A percentile compares a stretch with the other conserved stretches of the same genome.
These are phyloP conservation scores for Carabus problematicus DNA, from an alignment of 2,888 invertebrate species.

Conservation along the genomic window DNA sequence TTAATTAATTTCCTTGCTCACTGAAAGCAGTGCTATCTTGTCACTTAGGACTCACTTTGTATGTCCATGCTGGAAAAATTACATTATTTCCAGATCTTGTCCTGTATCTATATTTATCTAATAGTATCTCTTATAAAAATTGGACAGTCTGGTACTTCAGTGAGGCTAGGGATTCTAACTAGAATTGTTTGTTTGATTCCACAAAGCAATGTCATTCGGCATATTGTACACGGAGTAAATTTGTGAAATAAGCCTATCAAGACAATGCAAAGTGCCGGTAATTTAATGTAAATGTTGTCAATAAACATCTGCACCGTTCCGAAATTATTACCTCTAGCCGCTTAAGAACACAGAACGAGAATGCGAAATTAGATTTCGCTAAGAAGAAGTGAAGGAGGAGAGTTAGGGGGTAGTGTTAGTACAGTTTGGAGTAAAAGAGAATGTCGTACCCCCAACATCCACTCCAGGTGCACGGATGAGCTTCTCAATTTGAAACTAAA, in stretches of 20 bases:
- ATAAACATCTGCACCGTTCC: slow-evolving; percentile 40
- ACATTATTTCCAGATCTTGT: too few species aligned
- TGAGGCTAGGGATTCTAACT: too few species aligned
- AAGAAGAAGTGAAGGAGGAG: slow-evolving; percentile 7
- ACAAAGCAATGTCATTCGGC: slow-evolving; percentile 19
- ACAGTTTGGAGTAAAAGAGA: slow-evolving; percentile 8
- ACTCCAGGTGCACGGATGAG: slow-evolving; percentile 35
- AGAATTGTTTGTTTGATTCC: slow-evolving; percentile 20
- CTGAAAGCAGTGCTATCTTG: slow-evolving; percentile 36
- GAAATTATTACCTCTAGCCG: slow-evolving; percentile 39
- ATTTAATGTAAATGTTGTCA: slow-evolving; percentile 42
- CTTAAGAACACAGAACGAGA: slow-evolving; percentile 32
- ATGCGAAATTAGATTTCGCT: slow-evolving; percentile 35
- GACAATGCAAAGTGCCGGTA: slow-evolving; percentile 28
- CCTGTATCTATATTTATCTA: slow-evolving; percentile 7
- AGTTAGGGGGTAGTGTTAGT: too few species aligned
- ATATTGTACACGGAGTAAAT: slow-evolving; percentile 10
- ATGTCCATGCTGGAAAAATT: too few species aligned
- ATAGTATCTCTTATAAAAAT: slow-evolving; percentile 17
- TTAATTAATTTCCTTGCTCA: slow-evolving; percentile 43
- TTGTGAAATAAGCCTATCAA: slow-evolving; percentile 33
- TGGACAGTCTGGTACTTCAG: too few species aligned
- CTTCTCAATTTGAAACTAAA: slow-evolving; percentile 39
- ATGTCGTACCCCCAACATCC: not conserved
- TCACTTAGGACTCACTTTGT: slow-evolving; percentile 17